Evolutionary conservation across 2,888 invertebrate species (phyloP), one percentile per base, ranked within the genome.

Genomic region (Iphiclides podalirius): DNA sequence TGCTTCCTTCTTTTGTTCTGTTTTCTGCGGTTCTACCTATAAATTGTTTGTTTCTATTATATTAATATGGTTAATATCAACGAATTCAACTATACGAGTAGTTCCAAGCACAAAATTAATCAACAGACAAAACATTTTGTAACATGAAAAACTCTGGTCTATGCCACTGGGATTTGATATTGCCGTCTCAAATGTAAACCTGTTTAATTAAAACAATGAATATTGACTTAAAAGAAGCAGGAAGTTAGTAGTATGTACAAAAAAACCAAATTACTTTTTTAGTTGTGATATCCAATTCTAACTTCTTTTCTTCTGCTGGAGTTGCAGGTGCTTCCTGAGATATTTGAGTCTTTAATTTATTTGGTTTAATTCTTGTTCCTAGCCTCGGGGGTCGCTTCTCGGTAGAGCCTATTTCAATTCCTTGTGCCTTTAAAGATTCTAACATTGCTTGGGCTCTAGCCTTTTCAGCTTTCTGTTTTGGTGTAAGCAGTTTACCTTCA

Each of bases 401-500:
- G 17, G 92, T 92, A 58, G 93, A 93, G 0, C 96, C 96, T 52
- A 96, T 88, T 68, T 94, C 94, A 16, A 95, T 84, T 52, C 98
- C 98, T 81, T 96, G 96, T 6, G 96, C 96, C 78, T 96, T 96
- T 33, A 97, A 86, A 1, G 95, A 94, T 44, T 97, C 96, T 53
- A 98, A 83, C 91, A 97, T 92, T 49, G 95, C 96, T 75, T 96
- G 95, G 4, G 97, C 96, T 59, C 97, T 90, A 0, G 95, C 95
- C 55, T 94, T 92, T 63, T 97, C 97, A 58, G 95, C 95, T 74
- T 96, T 98, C 74, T 99, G 98, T 77, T 98, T 98, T 0, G 96
- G 93, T 1, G 98, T 98, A 51, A 98, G 82, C 23, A 97, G 89
- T 81, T 97, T 98, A 1, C 99, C 99, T 84, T 98, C 98, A n/a